These are phyloP conservation scores for Clarias magur DNA, from an alignment of 2,113 vertebrate genomes.

Conservation along the genomic window DNA sequence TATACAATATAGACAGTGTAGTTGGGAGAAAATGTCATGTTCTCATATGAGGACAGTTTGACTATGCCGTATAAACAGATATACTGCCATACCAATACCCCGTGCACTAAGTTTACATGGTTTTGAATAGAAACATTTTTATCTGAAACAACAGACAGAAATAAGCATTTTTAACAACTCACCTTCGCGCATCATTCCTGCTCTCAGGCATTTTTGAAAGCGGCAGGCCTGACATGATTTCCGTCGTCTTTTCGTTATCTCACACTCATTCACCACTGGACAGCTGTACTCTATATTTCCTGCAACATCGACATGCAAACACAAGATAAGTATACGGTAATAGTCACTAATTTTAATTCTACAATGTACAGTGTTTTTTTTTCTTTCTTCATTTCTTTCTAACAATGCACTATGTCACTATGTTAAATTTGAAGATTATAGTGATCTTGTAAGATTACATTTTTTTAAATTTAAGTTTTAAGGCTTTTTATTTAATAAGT, in stretches of 20 bases:
- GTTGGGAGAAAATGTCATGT: no score
- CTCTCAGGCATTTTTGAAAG: conserved; percentile 74
- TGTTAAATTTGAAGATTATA: no score
- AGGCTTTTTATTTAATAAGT: no score
- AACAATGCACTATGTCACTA: no score
- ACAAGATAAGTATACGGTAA: not conserved
- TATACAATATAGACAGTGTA: no score
- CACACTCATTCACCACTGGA: conserved; percentile 70
- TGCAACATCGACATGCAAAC: conserved; percentile 49
- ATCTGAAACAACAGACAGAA: not conserved
- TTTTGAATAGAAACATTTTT: not conserved
- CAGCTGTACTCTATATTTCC: conserved; percentile 78
- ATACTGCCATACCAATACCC: not conserved
- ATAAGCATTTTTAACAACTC: conserved; percentile 8
- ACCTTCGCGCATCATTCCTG: conserved; percentile 77
- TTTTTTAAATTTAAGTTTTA: no score
- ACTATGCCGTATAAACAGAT: not conserved
- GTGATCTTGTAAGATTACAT: no score
- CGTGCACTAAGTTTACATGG: not conserved
- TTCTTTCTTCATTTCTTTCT: not conserved
- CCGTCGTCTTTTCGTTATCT: conserved; percentile 74
- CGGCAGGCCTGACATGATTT: conserved; percentile 77
- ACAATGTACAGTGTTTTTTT: conserved; percentile 31
- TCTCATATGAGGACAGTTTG: not conserved
- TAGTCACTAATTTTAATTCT: not conserved